Percentiles rank a stretch among this genome's conserved stretches.
Conservation (phyloP, 2,113 vertebrate species). For the Aramus guarauna region DNA sequence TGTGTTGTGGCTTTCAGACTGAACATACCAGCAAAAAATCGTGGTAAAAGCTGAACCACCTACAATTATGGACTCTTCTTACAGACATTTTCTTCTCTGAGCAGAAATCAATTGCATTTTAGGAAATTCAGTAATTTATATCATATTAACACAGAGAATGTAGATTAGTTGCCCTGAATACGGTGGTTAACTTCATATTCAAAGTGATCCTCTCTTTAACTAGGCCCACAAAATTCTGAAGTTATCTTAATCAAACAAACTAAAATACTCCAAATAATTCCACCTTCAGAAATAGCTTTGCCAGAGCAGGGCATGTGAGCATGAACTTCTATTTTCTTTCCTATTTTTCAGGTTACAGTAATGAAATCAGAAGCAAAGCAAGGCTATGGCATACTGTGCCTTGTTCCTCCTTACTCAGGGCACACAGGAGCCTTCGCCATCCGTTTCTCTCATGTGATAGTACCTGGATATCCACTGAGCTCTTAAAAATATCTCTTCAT, state of each 20-base stretch:
- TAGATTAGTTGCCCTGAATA: not conserved
- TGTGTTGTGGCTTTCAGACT: not conserved
- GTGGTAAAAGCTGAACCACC: not conserved
- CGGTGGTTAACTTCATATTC: not conserved
- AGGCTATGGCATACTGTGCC: rapidly evolving
- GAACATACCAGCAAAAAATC: slow-evolving; percentile 24
- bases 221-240: not conserved
- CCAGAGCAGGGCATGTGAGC: not conserved
- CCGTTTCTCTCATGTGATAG: not conserved
- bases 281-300: not conserved
- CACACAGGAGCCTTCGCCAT: not conserved
- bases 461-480: not conserved
- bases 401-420: not conserved
- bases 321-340: not conserved
- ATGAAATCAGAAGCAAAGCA: not conserved
- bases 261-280: not conserved
- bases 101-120: not conserved
- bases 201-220: not conserved
- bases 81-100: not conserved
- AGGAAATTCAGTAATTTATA: not conserved
- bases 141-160: not conserved
- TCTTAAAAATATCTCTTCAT: not conserved
- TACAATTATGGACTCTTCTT: not conserved
- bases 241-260: not conserved
- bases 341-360: not conserved